Conservation (phyloP, 2,888 invertebrate species). For the Megaustenia siamemsis region DNA sequence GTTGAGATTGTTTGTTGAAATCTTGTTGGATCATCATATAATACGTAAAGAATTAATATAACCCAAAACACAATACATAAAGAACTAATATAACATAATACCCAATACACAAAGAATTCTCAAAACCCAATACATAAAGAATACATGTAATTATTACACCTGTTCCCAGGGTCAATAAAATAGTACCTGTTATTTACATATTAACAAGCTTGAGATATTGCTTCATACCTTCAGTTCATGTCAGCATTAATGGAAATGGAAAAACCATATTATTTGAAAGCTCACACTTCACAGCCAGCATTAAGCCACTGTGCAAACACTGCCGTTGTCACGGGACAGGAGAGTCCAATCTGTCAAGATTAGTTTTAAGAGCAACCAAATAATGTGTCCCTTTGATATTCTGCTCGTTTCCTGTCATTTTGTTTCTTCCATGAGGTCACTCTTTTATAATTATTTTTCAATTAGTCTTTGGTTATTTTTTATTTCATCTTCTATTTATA, state of each 20-base stretch:
- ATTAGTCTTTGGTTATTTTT: background rate
- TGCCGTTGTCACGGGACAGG: background rate
- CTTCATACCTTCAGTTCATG: too few species aligned
- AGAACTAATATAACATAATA: too few species aligned
- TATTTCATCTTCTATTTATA: background rate
- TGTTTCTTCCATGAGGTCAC: background rate
- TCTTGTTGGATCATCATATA: too few species aligned
- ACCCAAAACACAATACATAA: too few species aligned
- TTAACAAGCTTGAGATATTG: too few species aligned
- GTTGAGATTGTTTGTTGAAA: too few species aligned
- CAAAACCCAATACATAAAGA: too few species aligned
- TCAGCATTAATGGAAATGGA: background rate
- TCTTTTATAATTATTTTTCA: background rate
- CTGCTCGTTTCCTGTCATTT: background rate
- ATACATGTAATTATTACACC: too few species aligned
- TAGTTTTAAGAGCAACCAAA: background rate
- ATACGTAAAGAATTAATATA: too few species aligned
- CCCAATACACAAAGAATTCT: too few species aligned
- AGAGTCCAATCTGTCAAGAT: conserved; percentile 2
- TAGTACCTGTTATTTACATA: too few species aligned
- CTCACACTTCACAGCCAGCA: background rate
- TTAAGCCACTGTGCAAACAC: background rate
- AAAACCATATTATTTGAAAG: background rate
- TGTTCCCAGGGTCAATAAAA: too few species aligned
- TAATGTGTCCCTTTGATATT: background rate